These are phyloP conservation scores for Astyanax mexicanus DNA, from an alignment of 2,797 vertebrate species.

Conservation along the genomic window DNA sequence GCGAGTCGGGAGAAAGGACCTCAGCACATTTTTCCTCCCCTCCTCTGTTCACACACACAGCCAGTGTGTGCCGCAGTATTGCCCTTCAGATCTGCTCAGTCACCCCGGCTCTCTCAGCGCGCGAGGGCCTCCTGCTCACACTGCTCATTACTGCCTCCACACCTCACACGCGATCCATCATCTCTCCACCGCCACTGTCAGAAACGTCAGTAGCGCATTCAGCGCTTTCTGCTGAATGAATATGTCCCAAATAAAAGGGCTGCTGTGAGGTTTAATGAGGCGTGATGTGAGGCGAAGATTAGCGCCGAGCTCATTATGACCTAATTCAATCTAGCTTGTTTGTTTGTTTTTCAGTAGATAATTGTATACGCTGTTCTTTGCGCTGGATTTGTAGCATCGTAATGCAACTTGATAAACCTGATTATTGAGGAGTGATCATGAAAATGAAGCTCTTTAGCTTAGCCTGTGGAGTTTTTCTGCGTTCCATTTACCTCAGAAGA, in stretches of 20 bases:
- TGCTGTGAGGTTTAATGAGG: conserved; percentile 55
- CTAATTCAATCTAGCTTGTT: conserved; percentile 19
- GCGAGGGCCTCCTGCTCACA: conserved; percentile 68
- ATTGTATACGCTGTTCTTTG: background rate
- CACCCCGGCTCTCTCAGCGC: conserved; percentile 75
- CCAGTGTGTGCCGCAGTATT: conserved; percentile 92
- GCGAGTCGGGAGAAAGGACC: conserved; percentile 1
- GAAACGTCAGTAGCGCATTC: conserved; percentile 40
- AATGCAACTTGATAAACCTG: conserved; percentile 19
- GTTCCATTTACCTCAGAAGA: too few species aligned
- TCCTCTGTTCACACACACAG: conserved; percentile 67
- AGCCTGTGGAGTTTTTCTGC: background rate
- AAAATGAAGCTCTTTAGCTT: conserved; percentile 7
- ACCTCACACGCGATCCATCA: conserved; percentile 74
- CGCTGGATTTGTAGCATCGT: background rate
- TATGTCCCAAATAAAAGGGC: conserved; percentile 64
- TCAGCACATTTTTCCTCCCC: background rate
- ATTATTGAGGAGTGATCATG: conserved; percentile 7
- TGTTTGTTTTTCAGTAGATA: conserved; percentile 50
- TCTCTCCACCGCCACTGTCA: conserved; percentile 60
- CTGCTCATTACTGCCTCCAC: conserved; percentile 70
- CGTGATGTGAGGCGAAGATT: conserved; percentile 18
- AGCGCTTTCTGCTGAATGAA: conserved; percentile 65
- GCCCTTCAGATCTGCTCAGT: conserved; percentile 88
- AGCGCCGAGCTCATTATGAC: conserved; percentile 9